Conservation (phyloP, 2,797 vertebrate genomes). For the Sciaenops ocellatus region DNA sequence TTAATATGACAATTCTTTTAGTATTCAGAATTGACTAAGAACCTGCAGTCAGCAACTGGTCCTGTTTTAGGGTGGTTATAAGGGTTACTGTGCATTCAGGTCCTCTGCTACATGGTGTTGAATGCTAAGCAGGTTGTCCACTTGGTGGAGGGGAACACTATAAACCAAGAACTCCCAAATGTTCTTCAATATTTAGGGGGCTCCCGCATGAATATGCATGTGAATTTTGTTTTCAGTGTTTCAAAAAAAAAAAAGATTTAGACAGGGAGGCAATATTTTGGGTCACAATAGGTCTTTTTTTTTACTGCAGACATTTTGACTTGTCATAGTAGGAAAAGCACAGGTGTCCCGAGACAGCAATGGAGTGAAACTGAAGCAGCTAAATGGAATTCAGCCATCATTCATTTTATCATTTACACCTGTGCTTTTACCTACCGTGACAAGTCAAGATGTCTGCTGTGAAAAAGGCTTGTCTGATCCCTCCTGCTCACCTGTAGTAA, state of each 20-base stretch:
- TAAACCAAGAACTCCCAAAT: not conserved
- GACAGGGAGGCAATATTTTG: not conserved
- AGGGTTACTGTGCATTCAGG: slow-evolving; percentile 33
- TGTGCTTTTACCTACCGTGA: not conserved
- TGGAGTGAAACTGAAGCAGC: slow-evolving; percentile 14
- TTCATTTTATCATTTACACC: slow-evolving; percentile 9
- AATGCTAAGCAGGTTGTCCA: slow-evolving; percentile 55
- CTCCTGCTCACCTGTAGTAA: slow-evolving; percentile 6
- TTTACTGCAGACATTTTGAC: slow-evolving; percentile 11
- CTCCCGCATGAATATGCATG: not conserved
- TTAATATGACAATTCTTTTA: not conserved
- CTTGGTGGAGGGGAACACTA: slow-evolving; percentile 9
- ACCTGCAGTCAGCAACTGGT: not conserved
- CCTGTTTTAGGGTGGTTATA: slow-evolving; percentile 6
- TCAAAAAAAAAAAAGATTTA: not conserved
- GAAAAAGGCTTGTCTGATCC: not conserved
- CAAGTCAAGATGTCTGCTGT: not conserved
- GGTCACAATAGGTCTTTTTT: not conserved
- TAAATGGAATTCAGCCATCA: slow-evolving; percentile 8
- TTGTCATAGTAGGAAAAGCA: not conserved
- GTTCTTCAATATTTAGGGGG: not conserved
- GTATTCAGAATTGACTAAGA: not conserved
- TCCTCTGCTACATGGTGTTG: slow-evolving; percentile 56
- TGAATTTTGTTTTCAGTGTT: not conserved
- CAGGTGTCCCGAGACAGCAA: not conserved